These are phyloP conservation scores for Zalophus californianus DNA, from an alignment of 2,797 vertebrate species.

Conservation along the genomic window DNA sequence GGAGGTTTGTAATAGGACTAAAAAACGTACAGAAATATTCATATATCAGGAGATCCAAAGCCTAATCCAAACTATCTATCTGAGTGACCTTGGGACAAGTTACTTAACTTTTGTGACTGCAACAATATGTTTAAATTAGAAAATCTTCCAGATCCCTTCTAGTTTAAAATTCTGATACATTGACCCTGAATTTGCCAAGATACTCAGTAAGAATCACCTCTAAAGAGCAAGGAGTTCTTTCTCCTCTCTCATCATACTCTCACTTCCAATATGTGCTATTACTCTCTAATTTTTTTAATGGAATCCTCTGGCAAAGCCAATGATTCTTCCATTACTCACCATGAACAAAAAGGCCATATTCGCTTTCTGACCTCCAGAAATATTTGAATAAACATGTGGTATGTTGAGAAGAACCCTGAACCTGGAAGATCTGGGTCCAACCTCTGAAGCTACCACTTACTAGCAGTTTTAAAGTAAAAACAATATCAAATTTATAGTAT, in stretches of 20 bases:
- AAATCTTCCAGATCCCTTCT: not conserved
- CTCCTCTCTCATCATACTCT: not conserved
- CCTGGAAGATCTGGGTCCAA: not conserved
- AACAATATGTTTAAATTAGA: not conserved
- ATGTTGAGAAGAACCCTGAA: not conserved
- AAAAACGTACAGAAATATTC: not conserved
- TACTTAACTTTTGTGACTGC: not conserved
- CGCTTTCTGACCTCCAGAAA: not conserved
- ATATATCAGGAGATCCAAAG: not conserved
- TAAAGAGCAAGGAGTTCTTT: not conserved
- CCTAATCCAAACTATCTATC: not conserved
- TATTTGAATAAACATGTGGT: not conserved
- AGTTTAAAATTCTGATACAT: not conserved
- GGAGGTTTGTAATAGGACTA: not conserved
- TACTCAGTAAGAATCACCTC: not conserved
- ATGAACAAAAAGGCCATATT: not conserved
- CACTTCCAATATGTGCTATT: not conserved
- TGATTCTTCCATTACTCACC: not conserved
- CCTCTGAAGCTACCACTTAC: not conserved
- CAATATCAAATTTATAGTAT: not conserved
- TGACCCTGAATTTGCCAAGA: not conserved
- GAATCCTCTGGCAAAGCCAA: not conserved
- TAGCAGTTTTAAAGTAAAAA: constrained; percentile 22
- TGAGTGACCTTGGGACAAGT: not conserved
- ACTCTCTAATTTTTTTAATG: not conserved